These are phyloP conservation scores for Drosophila peninsularis DNA, from an alignment of 2,888 invertebrate genomes.

Conservation along the genomic window DNA sequence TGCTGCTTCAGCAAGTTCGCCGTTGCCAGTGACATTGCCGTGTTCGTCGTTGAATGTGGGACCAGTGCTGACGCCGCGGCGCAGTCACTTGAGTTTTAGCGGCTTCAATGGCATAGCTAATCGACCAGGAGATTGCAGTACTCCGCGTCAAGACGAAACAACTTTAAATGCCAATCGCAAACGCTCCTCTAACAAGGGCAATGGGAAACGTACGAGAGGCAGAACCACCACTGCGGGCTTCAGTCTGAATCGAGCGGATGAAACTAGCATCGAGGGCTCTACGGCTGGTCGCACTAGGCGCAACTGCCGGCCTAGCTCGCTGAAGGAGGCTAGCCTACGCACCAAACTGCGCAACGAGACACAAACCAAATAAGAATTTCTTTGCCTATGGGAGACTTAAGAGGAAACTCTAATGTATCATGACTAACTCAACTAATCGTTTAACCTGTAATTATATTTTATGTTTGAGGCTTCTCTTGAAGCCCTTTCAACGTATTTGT, in stretches of 20 bases:
- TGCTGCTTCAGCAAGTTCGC: not conserved
- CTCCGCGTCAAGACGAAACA: slow-evolving; percentile 22
- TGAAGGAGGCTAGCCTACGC: slow-evolving; percentile 31
- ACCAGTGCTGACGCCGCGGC: slow-evolving; percentile 20
- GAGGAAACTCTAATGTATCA: not conserved
- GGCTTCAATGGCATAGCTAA: slow-evolving; percentile 23
- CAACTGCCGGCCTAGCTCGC: slow-evolving; percentile 42
- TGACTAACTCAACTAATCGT: not conserved
- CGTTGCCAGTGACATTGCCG: not conserved
- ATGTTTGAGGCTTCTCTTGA: not conserved
- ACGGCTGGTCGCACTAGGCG: slow-evolving; percentile 35
- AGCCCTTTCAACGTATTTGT: not conserved
- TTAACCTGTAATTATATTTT: not conserved
- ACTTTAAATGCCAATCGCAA: not conserved
- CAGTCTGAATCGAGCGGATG: not conserved
- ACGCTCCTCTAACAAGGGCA: not conserved
- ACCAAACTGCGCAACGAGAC: slow-evolving; percentile 41
- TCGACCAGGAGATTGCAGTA: slow-evolving; percentile 28
- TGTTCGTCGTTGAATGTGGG: not conserved
- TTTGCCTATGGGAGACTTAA: not conserved
- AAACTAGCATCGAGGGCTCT: slow-evolving; percentile 6
- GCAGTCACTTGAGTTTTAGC: slow-evolving; percentile 23
- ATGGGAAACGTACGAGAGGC: not conserved
- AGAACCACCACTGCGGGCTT: not conserved
- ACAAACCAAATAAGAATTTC: slow-evolving; percentile 9